Evolutionary conservation across 2,113 vertebrate genomes (phyloP).

Genomic region (Oryzias celebensis): DNA sequence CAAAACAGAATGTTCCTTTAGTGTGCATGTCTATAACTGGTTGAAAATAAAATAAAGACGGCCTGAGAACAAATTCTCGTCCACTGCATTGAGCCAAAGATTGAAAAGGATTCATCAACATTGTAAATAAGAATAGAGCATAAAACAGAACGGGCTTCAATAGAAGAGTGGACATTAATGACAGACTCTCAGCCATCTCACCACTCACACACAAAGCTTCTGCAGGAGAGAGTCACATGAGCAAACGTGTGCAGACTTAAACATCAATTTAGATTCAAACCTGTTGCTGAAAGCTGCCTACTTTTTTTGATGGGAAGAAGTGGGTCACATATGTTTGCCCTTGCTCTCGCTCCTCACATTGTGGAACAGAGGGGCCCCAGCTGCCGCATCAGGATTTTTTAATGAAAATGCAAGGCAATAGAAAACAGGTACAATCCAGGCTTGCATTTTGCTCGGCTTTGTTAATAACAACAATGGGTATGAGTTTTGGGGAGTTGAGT

Average conservation of each 20-base stretch:
- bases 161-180: conserved; percentile 63
- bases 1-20: conserved; percentile 17
- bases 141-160: conserved; percentile 60
- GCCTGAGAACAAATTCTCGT: conserved; percentile 50
- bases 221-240: conserved; percentile 61
- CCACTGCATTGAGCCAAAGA: conserved; percentile 40
- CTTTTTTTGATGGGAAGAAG: conserved; percentile 76
- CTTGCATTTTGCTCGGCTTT: conserved; percentile 71
- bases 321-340: conserved; percentile 83
- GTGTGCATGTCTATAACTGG: conserved; percentile 8
- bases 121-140: conserved; percentile 66
- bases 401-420: conserved; percentile 76
- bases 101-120: conserved; percentile 54
- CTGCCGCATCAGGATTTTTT: conserved; percentile 69
- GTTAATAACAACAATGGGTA: conserved; percentile 72
- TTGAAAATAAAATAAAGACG: conserved; percentile 44
- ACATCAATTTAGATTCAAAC: conserved; percentile 80
- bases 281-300: conserved; percentile 77
- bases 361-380: conserved; percentile 75
- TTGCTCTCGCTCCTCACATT: conserved; percentile 74
- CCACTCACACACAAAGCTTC: conserved; percentile 40
- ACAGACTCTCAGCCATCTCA: conserved; percentile 55
- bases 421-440: conserved; percentile 77
- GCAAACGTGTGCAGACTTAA: conserved; percentile 75
- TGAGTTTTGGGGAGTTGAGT: conserved; percentile 69